Conservation (phyloP, 1,140 invertebrate genomes). For the Dolichoris vasculosae region DNA sequence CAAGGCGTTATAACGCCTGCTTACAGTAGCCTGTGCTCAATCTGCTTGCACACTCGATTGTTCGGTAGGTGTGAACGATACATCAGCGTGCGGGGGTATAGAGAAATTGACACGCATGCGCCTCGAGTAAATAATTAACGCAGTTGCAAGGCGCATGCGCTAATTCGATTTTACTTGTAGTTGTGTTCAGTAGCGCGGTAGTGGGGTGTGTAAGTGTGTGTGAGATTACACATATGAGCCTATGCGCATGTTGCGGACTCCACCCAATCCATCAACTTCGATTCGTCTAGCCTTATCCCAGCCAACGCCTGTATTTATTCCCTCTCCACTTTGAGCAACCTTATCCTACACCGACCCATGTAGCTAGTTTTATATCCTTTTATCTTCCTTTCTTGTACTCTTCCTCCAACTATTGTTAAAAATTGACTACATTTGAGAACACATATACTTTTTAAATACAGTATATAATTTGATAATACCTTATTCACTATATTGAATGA, state of each 20-base stretch:
- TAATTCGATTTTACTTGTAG: not conserved
- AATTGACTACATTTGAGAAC: too few relatives aligned
- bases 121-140: not conserved
- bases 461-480: too few relatives aligned
- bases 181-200: too few relatives aligned
- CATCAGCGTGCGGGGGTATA: constrained; percentile 14
- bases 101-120: not conserved
- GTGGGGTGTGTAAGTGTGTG: not conserved
- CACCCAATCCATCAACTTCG: constrained; percentile 34
- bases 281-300: not conserved
- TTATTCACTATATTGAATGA: too few relatives aligned
- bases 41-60: not conserved
- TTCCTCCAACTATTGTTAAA: too few relatives aligned
- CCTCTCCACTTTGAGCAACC: not conserved
- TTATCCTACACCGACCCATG: not conserved
- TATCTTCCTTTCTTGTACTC: too few relatives aligned
- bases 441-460: too few relatives aligned
- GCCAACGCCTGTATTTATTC: constrained; percentile 16
- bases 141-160: constrained; percentile 15
- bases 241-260: constrained; percentile 20
- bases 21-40: not conserved
- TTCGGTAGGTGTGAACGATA: constrained; percentile 70
- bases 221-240: too few relatives aligned
- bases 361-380: not conserved
- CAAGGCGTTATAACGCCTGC: not conserved